Evolutionary conservation across 2,113 vertebrate species (phyloP), one percentile per base, ranked within the genome.

Genomic region (Microcebus lehilahytsara): DNA sequence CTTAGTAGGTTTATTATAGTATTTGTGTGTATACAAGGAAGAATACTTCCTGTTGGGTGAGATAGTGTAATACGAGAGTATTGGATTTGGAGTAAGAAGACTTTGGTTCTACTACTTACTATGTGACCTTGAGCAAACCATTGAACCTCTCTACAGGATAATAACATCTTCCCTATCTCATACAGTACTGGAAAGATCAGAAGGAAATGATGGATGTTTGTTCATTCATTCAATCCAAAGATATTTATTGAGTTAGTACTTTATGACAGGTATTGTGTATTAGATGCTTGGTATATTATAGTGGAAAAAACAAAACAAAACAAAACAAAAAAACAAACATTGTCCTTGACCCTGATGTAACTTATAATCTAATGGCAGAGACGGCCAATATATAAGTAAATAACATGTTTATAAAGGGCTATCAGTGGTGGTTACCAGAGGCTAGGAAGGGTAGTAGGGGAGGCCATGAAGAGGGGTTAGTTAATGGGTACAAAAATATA

Each of bases 21-120:
- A 83, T 92, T 96, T 93, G 11, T 92, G 30, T 83, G 95, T 30
- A 66, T 92, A 89, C 23, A 72, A 88, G 22, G 84, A 89, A 93
- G 40, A 92, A 74, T 25, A 74, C 5, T 64, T 5, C 80, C 9
- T 75, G 56, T 95, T 91, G 79, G 74, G 17, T 77, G 4, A 93
- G 40, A 17, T 62, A 94, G 42, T 75, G 0, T 95, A 87, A 79
- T 58, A 51, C 9, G 78, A 84, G 56, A 84, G 19, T 17, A 66
- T 69, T 85, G 62, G 40, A 69, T 96, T 97, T 66, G 14, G 62
- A 94, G 25, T 80, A 85, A 87, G 40, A 96, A 64, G 40, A 89
- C 51, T 95, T 89, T 80, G 51, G 69, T 74, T 91, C 72, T 93
- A 80, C 51, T 85, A 78, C 32, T 62, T 91, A 42, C 22, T 80